Percentiles rank a stretch among this genome's conserved stretches.
Evolutionary conservation across 2,113 vertebrate genomes (phyloP).

Genomic region (western clawed frog (Xenopus tropicalis)): UCB_Xtro_10.0 CM004444.2:123778001-123778500

Average conservation of each 20-base stretch:
- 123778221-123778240: not conserved
- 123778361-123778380: not conserved
- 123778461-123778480: not conserved
- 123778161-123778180: no score
- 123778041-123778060: no score
- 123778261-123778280: not conserved
- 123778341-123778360: not conserved
- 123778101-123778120: no score
- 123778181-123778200: no score
- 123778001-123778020: no score
- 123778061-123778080: no score
- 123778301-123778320: constrained; percentile 7
- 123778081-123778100: no score
- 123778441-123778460: not conserved
- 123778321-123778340: not conserved
- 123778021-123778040: no score
- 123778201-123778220: not conserved
- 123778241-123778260: not conserved
- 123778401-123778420: not conserved
- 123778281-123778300: not conserved
- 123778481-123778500: not conserved
- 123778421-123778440: constrained; percentile 12
- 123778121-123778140: no score
- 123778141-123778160: no score
- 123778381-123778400: not conserved